Conservation (phyloP, 2,113 vertebrate genomes). For the Psettodes erumei region DNA sequence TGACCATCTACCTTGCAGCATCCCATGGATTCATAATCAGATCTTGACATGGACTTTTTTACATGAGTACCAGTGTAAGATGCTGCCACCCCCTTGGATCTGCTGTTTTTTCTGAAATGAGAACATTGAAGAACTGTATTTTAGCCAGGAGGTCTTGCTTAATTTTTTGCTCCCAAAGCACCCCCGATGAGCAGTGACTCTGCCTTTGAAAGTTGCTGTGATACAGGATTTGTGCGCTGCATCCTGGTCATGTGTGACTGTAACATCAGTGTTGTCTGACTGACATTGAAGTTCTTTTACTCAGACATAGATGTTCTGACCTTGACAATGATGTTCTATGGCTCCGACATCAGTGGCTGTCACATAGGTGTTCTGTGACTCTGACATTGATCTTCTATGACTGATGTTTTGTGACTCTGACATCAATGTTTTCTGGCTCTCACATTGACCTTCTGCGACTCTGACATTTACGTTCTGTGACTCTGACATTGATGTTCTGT, state of each 20-base stretch:
- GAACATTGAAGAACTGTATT: background rate
- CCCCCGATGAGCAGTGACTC: background rate
- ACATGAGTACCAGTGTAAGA: background rate
- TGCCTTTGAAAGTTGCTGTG: conserved; percentile 4
- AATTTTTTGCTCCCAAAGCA: background rate
- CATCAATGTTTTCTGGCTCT: no score
- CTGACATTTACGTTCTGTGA: no score
- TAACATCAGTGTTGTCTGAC: no score
- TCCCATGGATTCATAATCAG: background rate
- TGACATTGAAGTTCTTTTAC: no score
- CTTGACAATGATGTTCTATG: no score
- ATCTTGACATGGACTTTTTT: background rate
- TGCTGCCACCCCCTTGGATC: background rate
- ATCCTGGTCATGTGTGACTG: no score
- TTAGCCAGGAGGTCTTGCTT: background rate
- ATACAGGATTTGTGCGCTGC: background rate
- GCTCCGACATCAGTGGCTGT: no score
- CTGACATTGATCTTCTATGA: no score
- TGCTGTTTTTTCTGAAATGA: background rate
- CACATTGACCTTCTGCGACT: no score
- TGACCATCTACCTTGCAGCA: background rate
- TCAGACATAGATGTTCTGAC: no score
- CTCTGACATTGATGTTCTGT: no score
- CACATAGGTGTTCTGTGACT: background rate
- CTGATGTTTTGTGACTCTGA: no score